Base-by-base conservation (phyloP, 2,113 vertebrate species). In the Formicarius rufipectus region DNA sequence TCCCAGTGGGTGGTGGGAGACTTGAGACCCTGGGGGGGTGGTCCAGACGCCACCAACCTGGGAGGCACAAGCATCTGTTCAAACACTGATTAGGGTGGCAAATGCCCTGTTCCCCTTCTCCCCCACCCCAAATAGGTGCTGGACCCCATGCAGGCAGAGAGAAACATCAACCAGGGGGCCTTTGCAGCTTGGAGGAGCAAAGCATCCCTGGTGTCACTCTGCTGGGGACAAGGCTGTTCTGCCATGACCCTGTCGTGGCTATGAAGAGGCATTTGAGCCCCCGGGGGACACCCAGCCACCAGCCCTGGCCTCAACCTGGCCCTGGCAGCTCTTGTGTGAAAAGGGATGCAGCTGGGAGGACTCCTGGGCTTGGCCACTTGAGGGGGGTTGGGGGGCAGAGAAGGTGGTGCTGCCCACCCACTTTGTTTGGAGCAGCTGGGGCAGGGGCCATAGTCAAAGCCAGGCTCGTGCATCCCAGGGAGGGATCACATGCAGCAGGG, bases 401-500 rank as follows among this genome's bases (percentile, higher is more conserved):
- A 71, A 24, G 31, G 42, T 2, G 21, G 59, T 47, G 52, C 62
- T 77, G 64, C 58, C 64, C 58, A 40, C 49, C 88, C 14, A 0
- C 47, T 50, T 42, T 30, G 49, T 72, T 47, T 71, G 78, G 66
- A 52, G 72, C 53, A 45, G 88, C 66, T 13, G 24, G 77, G 89
- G 76, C 58, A 74, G 55, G 39, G 56, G 35, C 71, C 28, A 11
- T 47, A 88, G 71, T 72, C 47, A 52, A n/a, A 68, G 82, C 72
- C 82, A 78, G 77, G 67, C 50, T 90, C 7, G 8, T 28, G 90
- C 93, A 90, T 55, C 78, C 94, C 79, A 19, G 86, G 72, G 66
- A n/a, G 60, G 82, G 49, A n/a, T 55, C 35, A 19, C 75, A 82
- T 82, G 88, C 91, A 81, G 79, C 64, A 52, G 75, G 88, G 64